Conservation (phyloP, 1,140 invertebrate genomes). For the Phymastichus coffea region DNA sequence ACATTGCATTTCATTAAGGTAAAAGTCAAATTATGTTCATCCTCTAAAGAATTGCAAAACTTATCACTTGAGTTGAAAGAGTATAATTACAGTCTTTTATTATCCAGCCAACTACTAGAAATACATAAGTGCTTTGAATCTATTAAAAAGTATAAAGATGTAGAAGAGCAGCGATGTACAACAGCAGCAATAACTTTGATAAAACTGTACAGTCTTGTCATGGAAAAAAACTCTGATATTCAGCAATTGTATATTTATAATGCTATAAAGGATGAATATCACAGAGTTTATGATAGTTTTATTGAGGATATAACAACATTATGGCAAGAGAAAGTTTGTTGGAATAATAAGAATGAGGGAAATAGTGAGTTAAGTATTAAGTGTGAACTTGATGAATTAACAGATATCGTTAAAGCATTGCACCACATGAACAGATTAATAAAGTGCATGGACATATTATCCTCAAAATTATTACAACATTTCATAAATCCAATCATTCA, state of each 20-base stretch:
- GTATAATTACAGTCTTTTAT: constrained; percentile 55
- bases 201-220: constrained; percentile 53
- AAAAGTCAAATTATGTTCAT: constrained; percentile 60
- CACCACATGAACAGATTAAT: constrained; percentile 52
- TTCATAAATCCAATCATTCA: constrained; percentile 61
- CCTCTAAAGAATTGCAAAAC: constrained; percentile 58
- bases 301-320: constrained; percentile 50
- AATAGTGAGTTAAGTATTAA: constrained; percentile 42
- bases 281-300: constrained; percentile 46
- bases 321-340: constrained; percentile 55
- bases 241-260: constrained; percentile 56
- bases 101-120: constrained; percentile 57
- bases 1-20: constrained; percentile 42
- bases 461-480: constrained; percentile 56
- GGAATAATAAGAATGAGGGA: constrained; percentile 36
- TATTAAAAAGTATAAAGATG: constrained; percentile 50
- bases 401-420: constrained; percentile 57
- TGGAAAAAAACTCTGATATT: constrained; percentile 54
- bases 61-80: constrained; percentile 57
- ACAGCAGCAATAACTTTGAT: constrained; percentile 56
- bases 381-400: constrained; percentile 46
- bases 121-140: constrained; percentile 57
- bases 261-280: constrained; percentile 48
- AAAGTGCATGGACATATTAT: constrained; percentile 56
- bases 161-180: constrained; percentile 49